phyloP scores from a whole-genome alignment of 2,113 vertebrate genomes.

The Leptobrachium ailaonicum region DNA sequence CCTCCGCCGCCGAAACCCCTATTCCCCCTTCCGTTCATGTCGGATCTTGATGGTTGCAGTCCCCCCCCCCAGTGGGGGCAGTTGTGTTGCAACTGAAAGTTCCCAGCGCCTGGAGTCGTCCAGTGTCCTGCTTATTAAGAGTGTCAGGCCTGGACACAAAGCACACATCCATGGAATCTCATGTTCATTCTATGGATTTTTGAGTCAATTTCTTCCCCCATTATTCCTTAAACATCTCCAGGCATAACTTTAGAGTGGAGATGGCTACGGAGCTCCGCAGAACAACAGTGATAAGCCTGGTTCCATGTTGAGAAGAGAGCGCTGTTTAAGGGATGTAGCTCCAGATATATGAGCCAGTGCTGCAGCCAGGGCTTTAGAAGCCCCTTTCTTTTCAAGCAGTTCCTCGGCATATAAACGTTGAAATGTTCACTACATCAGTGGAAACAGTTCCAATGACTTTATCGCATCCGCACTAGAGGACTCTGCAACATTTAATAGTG shows the following conservation, averaged over 20 bases:
- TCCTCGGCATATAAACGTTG: constrained; percentile 78
- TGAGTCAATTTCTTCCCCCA: constrained; percentile 81
- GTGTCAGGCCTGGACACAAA: constrained; percentile 82
- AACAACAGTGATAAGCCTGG: constrained; percentile 84
- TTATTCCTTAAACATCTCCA: constrained; percentile 90
- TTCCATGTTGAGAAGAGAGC: constrained; percentile 88
- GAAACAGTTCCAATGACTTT: constrained; percentile 90
- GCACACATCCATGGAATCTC: constrained; percentile 85
- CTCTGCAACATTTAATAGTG: constrained; percentile 88
- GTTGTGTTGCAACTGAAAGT: constrained; percentile 77
- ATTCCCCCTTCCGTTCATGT: neutral
- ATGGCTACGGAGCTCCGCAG: constrained; percentile 85
- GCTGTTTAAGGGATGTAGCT: constrained; percentile 83
- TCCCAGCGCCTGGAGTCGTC: constrained; percentile 88
- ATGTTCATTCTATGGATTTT: constrained; percentile 84
- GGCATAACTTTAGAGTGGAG: constrained; percentile 79
- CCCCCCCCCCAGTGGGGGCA: constrained; percentile 87
- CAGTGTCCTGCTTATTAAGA: constrained; percentile 82
- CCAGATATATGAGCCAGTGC: constrained; percentile 94
- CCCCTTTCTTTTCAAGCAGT: constrained; percentile 86
- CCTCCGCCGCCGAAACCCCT: constrained; percentile 22
- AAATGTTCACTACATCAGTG: constrained; percentile 82
- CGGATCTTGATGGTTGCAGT: constrained; percentile 70
- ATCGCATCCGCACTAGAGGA: constrained; percentile 90
- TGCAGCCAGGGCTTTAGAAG: constrained; percentile 85